Conservation (phyloP, 53 echinoderm and acorn worm genomes). For the Patiria pectinifera region DNA sequence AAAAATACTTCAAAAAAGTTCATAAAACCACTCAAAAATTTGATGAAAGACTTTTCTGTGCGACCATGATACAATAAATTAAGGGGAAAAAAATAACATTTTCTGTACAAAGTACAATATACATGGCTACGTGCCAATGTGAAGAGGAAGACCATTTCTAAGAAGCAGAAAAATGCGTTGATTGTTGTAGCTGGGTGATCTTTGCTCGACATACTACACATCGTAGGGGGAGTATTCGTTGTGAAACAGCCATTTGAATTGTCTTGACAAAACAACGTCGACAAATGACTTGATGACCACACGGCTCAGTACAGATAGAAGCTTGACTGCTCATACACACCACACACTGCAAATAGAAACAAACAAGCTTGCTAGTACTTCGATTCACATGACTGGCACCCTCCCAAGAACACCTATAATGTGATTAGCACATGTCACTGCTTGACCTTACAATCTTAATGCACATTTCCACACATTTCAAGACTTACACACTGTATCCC, state of each 20-base stretch:
- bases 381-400: too few species aligned
- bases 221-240: conserved; percentile 88
- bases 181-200: conserved; percentile 80
- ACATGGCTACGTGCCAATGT: conserved; percentile 32
- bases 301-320: conserved; percentile 89
- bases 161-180: neutral
- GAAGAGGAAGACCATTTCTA: conserved; percentile 49
- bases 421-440: neutral
- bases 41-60: conserved; percentile 60
- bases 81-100: conserved; percentile 23
- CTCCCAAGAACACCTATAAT: too few species aligned
- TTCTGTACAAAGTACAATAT: conserved; percentile 20
- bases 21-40: conserved; percentile 25
- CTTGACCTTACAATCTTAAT: neutral
- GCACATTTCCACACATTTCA: neutral
- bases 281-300: conserved; percentile 91
- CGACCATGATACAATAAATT: neutral
- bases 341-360: conserved; percentile 82
- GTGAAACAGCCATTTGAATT: conserved; percentile 94
- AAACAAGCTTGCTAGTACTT: neutral
- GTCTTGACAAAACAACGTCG: conserved; percentile 96
- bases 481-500: neutral
- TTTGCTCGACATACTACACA: conserved; percentile 94
- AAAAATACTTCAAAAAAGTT: conserved; percentile 18
- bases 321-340: conserved; percentile 92